Evolutionary conservation across 2,797 vertebrate species (phyloP), one percentile per base, ranked within the genome.

Genomic region (Oreochromis grahami): DNA sequence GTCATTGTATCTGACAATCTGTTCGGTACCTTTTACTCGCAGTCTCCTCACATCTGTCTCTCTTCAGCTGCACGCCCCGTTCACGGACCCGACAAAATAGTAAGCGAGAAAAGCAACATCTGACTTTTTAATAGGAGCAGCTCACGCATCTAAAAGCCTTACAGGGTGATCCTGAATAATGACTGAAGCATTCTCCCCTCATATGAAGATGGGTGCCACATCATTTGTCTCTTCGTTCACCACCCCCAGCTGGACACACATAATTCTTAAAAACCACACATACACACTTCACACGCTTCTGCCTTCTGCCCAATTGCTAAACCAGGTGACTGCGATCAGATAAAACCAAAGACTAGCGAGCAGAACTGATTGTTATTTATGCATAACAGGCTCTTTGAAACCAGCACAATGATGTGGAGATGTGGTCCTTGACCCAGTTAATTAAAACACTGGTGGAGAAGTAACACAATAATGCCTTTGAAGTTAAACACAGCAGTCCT

Each of bases 381-480:
- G 88, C 87, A 84, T 43, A 92, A 60, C 80, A 79, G 83, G 63
- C 56, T 88, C 87, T 87, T 86, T 93, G 80, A 88, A 89, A 88
- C 55, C 9, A 76, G 76, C 50, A 84, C 88, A 90, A 89, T 85
- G 80, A 84, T 87, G 83, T 82, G 82, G 83, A 82, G 87, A 94
- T 88, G 87, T 85, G 91, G 91, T 93, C 95, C 94, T 95, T 96
- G 95, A 95, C 95, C 95, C 89, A 95, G 79, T 95, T 95, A 90
- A 90, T 93, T 90, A 89, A 93, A 92, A 92, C 85, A 89, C 84
- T 85, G 86, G 83, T 91, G 86, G 85, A 88, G 82, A 88, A 86
- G 89, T 91, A 91, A 86, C 90, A 93, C 90, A 94, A 84, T 91
- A 90, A 90, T 81, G 91, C 84, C 93, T 94, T 95, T 95, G 94